Evolutionary conservation across 2,113 vertebrate species (phyloP), one percentile per base, ranked within the genome.

Genomic region (Athene noctua): DNA sequence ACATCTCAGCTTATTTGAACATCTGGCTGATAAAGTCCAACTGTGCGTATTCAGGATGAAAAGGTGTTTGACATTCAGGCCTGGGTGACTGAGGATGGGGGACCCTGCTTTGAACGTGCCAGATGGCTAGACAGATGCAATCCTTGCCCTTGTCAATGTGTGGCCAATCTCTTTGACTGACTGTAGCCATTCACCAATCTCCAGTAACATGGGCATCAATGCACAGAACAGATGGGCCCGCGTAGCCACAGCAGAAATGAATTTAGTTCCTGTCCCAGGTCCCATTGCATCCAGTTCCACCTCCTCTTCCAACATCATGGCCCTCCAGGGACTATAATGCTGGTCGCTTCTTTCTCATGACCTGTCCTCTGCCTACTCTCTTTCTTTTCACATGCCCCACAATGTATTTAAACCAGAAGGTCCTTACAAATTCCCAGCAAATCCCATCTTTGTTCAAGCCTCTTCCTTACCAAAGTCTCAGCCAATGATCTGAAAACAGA

Each of bases 51-150:
- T 94, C 61, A 7, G 22, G 80, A 86, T 89, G 95, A 95, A 90
- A 95, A 96, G 95, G 95, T 96, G 96, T 96, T 96, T 96, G 94
- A 96, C 96, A 96, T 97, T 97, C 96, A 96, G 95, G 96, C 95
- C 95, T 97, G 92, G 95, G 95, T 95, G 95, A 94, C 94, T 42
- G 92, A 95, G 96, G 91, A 84, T 85, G 94, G 77, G 92, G 46
- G 88, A 96, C 94, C 92, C 82, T 74, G 80, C 79, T 94, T 46
- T 63, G 80, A 95, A 92, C 5, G 2, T 94, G 91, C 88, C 96
- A 94, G 95, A 96, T 96, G 95, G 96, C 62, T 61, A 87, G 83
- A 92, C 95, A 97, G 95, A 95, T 97, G 97, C 86, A 91, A 65
- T 80, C 92, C 78, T 85, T 95, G 95, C 91, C 96, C 96, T 97